Percentiles rank a stretch among this genome's conserved stretches.
Evolutionary conservation across 2,113 vertebrate genomes (phyloP).

Genomic region (Junco hyemalis): DNA sequence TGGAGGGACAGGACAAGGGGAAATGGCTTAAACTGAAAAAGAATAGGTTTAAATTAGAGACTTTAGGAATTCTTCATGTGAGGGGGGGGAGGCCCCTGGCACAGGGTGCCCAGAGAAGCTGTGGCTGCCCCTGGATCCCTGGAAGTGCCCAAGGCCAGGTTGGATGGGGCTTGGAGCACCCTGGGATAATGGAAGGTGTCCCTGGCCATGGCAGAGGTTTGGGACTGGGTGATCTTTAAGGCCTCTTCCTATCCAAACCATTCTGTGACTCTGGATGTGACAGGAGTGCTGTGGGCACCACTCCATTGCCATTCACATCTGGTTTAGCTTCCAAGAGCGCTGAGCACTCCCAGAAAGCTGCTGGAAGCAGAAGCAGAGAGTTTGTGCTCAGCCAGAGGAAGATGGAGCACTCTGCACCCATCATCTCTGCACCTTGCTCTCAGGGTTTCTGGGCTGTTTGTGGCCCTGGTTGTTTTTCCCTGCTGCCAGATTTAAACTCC

Average conservation of each 20-base stretch:
- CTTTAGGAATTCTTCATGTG: neutral
- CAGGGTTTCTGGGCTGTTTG: neutral
- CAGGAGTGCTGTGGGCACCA: neutral
- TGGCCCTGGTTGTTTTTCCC: neutral
- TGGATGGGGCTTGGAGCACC: fast-evolving
- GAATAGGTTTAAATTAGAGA: neutral
- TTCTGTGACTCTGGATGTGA: neutral
- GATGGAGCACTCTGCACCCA: neutral
- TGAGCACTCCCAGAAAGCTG: neutral
- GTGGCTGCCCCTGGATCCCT: neutral
- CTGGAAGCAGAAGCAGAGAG: neutral
- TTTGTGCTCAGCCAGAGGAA: neutral
- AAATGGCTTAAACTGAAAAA: neutral
- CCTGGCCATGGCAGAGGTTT: neutral
- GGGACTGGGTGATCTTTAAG: neutral
- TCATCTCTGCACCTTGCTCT: fast-evolving
- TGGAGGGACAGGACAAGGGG: neutral
- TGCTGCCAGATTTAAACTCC: neutral
- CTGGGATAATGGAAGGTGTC: neutral
- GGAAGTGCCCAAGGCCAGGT: neutral
- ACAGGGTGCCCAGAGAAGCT: neutral
- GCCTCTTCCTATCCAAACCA: neutral
- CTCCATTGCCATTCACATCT: neutral
- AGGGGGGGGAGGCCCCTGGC: neutral
- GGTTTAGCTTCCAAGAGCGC: neutral